Evolutionary conservation across 2,888 invertebrate genomes (phyloP).

Genomic region (Lasioglossum malachurum): DNA sequence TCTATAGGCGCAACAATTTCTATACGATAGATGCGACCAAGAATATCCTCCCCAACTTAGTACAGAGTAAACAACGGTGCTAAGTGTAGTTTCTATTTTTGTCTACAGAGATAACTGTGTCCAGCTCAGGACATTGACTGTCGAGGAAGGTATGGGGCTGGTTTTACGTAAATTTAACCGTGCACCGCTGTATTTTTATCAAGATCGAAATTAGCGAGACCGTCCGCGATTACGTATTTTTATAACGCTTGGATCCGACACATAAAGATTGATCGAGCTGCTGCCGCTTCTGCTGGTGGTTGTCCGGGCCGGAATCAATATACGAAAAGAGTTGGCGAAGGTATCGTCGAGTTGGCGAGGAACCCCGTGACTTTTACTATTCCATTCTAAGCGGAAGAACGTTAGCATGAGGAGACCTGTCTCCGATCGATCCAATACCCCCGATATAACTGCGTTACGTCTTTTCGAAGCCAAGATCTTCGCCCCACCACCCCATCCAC

Average conservation of each 20-base stretch:
- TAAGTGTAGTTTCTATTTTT: background rate
- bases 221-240: slow-evolving; percentile 6
- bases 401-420: slow-evolving; percentile 45
- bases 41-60: no score
- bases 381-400: slow-evolving; percentile 48
- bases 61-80: no score
- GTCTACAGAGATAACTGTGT: background rate
- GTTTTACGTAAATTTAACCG: background rate
- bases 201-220: background rate
- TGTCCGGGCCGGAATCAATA: slow-evolving; percentile 4
- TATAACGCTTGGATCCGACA: slow-evolving; percentile 43
- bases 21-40: no score
- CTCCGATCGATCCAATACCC: slow-evolving; percentile 55
- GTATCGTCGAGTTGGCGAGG: slow-evolving; percentile 15
- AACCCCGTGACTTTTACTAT: slow-evolving; percentile 62
- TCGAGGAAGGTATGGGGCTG: no score
- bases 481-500: background rate
- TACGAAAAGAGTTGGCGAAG: slow-evolving; percentile 21
- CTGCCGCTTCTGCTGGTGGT: background rate
- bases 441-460: slow-evolving; percentile 18
- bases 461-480: slow-evolving; percentile 36
- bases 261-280: slow-evolving; percentile 47
- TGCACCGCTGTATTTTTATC: background rate
- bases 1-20: no score
- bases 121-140: background rate